phyloP scores from a whole-genome alignment of 2,797 vertebrate genomes.

The Jordanella pulchra region DNA sequence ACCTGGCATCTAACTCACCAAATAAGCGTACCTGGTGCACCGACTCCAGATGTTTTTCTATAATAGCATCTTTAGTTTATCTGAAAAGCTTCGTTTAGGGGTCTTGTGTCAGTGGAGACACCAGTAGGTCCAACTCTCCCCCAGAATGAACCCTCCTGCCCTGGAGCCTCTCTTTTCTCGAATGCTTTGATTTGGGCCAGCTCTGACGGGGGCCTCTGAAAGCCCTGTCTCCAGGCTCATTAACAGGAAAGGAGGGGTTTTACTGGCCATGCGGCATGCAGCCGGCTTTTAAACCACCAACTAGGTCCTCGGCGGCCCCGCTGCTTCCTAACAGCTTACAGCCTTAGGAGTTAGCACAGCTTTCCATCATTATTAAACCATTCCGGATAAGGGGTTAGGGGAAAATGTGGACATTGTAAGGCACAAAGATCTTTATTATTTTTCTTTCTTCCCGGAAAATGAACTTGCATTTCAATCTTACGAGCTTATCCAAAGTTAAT shows the following conservation, averaged over 20 bases:
- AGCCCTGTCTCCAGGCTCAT: slow-evolving; percentile 66
- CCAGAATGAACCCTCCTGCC: slow-evolving; percentile 46
- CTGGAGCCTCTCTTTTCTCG: slow-evolving; percentile 44
- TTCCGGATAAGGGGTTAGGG: slow-evolving; percentile 24
- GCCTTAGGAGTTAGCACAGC: slow-evolving; percentile 50
- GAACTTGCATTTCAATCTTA: not conserved
- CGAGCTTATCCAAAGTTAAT: not conserved
- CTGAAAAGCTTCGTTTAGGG: slow-evolving; percentile 38
- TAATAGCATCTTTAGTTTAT: slow-evolving; percentile 40
- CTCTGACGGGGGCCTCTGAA: slow-evolving; percentile 58
- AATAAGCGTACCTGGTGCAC: slow-evolving; percentile 32
- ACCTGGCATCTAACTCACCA: slow-evolving; percentile 22
- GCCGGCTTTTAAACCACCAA: slow-evolving; percentile 60
- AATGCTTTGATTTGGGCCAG: slow-evolving; percentile 70
- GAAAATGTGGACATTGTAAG: slow-evolving; percentile 39
- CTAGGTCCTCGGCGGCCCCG: slow-evolving; percentile 32
- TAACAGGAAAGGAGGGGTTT: slow-evolving; percentile 68
- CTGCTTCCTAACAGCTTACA: slow-evolving; percentile 34
- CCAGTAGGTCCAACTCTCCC: slow-evolving; percentile 36
- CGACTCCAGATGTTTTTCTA: slow-evolving; percentile 28
- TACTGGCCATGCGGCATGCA: slow-evolving; percentile 67
- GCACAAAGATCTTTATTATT: slow-evolving; percentile 6
- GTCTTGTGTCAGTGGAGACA: slow-evolving; percentile 60
- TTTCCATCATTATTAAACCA: slow-evolving; percentile 50
- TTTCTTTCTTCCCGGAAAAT: not conserved